These are phyloP conservation scores for Cyphomyrus plagiostoma DNA, from an alignment of 2,113 vertebrate genomes.

Conservation along the genomic window DNA sequence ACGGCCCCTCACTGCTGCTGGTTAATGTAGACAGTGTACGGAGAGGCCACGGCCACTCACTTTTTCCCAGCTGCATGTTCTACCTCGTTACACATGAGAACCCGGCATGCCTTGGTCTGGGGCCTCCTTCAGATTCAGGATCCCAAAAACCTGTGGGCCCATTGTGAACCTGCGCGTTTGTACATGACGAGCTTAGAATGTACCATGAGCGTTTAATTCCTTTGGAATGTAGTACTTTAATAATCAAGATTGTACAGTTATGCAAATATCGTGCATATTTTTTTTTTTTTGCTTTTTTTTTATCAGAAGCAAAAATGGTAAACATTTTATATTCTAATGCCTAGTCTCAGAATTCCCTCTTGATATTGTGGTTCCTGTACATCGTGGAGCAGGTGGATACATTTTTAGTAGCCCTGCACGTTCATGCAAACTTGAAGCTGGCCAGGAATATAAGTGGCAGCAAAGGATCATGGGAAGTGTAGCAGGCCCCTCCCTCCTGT, in stretches of 20 bases:
- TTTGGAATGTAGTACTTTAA: background rate
- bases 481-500: background rate
- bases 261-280: background rate
- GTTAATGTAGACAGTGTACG: background rate
- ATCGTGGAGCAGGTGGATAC: background rate
- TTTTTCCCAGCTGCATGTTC: background rate
- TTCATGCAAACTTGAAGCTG: background rate
- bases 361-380: background rate
- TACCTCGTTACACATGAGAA: background rate
- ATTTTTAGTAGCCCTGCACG: background rate
- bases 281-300: background rate
- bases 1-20: background rate
- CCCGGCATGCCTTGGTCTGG: background rate
- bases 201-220: background rate
- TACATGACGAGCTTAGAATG: background rate
- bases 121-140: constrained; percentile 49
- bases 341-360: background rate
- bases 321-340: background rate
- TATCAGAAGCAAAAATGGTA: background rate
- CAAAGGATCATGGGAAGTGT: background rate
- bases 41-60: background rate
- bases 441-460: background rate
- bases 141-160: constrained; percentile 34
- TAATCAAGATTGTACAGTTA: background rate
- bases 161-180: background rate